Conservation (phyloP, 2,888 invertebrate genomes). For the Oxyteleia sp. region DNA sequence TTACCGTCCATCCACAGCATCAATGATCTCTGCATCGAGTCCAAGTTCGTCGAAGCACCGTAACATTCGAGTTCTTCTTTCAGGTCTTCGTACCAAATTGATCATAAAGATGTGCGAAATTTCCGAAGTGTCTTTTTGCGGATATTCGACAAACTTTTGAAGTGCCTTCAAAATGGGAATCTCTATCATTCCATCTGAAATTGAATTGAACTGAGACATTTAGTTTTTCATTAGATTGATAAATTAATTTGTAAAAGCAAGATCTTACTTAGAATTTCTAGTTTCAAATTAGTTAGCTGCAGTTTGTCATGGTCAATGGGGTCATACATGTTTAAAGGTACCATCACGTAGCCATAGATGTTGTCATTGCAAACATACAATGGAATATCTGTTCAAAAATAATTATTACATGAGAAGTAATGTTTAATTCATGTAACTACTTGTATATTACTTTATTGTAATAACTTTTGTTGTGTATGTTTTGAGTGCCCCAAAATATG, state of each 20-base stretch:
- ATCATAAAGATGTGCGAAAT: conserved; percentile 96
- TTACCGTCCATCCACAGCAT: conserved; percentile 97
- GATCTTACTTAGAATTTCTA: conserved; percentile 92
- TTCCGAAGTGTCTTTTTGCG: conserved; percentile 90
- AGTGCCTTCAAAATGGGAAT: conserved; percentile 83
- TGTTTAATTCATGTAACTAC: too few relatives aligned
- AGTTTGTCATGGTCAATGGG: conserved; percentile 90
- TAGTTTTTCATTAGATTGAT: not conserved
- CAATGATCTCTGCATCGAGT: conserved; percentile 91
- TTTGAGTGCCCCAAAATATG: too few relatives aligned
- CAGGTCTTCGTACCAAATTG: conserved; percentile 94
- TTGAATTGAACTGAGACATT: not conserved
- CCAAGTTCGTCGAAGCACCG: conserved; percentile 93
- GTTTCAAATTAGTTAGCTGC: conserved; percentile 92
- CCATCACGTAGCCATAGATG: conserved; percentile 93
- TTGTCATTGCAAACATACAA: conserved; percentile 94
- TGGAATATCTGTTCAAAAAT: conserved; percentile 88
- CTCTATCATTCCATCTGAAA: conserved; percentile 82
- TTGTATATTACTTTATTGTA: too few relatives aligned
- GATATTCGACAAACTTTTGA: conserved; percentile 84
- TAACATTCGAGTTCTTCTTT: conserved; percentile 94
- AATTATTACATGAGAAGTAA: too few relatives aligned
- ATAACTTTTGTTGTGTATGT: too few relatives aligned
- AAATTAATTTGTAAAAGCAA: not conserved
- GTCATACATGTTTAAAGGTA: conserved; percentile 93